These are phyloP conservation scores for Myotis myotis DNA, from an alignment of 2,797 vertebrate genomes.

Conservation along the genomic window DNA sequence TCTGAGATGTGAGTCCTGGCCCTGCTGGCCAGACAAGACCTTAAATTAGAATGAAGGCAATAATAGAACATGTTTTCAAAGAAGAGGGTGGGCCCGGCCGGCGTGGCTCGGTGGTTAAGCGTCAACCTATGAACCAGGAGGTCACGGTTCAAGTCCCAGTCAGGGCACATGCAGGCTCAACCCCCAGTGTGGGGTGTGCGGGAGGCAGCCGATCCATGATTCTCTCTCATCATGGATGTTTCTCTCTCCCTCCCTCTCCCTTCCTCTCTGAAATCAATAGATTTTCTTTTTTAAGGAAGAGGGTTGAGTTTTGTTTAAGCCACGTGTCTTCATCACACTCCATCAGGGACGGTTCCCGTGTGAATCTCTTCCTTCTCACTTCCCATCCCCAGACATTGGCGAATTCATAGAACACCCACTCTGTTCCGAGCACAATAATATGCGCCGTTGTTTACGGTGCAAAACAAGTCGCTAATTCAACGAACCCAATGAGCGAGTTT, in stretches of 20 bases:
- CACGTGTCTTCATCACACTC: not conserved
- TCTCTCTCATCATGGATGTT: too few species aligned
- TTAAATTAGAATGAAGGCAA: constrained; percentile 38
- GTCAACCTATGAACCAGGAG: too few species aligned
- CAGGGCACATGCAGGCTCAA: too few species aligned
- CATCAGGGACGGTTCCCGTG: not conserved
- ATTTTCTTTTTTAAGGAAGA: not conserved
- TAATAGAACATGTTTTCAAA: constrained; percentile 36
- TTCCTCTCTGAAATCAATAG: too few species aligned
- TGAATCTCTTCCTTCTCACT: not conserved
- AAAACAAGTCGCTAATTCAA: constrained; percentile 36
- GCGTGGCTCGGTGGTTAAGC: too few species aligned
- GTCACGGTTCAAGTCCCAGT: too few species aligned
- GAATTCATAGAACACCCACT: not conserved
- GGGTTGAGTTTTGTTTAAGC: not conserved
- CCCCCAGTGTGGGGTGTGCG: too few species aligned
- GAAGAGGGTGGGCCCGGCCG: not conserved
- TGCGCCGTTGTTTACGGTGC: not conserved
- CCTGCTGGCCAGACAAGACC: not conserved
- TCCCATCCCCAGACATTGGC: constrained; percentile 4
- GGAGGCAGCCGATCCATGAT: too few species aligned
- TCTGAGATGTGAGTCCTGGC: constrained; percentile 35
- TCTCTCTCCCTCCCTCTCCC: too few species aligned
- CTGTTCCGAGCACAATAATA: not conserved
- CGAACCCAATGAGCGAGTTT: not conserved